Evolutionary conservation across 2,797 vertebrate genomes (phyloP).

Genomic region (Odontamblyopus lacepedii): DNA sequence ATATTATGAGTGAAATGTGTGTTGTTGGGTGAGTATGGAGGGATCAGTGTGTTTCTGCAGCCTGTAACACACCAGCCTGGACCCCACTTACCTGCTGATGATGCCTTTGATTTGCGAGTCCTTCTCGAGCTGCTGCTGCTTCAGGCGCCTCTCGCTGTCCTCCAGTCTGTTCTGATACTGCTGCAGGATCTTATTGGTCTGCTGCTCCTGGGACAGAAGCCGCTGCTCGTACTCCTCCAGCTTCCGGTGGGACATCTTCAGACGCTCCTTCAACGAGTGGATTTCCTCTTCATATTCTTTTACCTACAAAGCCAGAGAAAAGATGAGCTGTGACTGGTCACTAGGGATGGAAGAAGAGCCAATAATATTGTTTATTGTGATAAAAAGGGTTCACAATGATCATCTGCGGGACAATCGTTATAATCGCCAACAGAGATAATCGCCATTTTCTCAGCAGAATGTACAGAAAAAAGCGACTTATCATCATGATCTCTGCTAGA

Average conservation of each 20-base stretch:
- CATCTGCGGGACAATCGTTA: no score
- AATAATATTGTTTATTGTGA: no score
- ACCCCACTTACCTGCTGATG: constrained; percentile 87
- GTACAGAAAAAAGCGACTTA: no score
- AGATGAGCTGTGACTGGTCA: background rate
- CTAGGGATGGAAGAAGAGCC: no score
- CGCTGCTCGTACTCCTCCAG: constrained; percentile 95
- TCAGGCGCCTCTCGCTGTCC: constrained; percentile 90
- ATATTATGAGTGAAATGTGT: constrained; percentile 1
- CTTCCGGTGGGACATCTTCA: constrained; percentile 96
- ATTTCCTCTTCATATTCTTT: constrained; percentile 97
- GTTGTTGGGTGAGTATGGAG: background rate
- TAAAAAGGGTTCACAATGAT: no score
- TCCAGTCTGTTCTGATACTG: constrained; percentile 95
- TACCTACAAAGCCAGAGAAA: constrained; percentile 74
- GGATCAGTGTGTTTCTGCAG: background rate
- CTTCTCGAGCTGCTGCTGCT: constrained; percentile 93
- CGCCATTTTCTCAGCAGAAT: no score
- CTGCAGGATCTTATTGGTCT: constrained; percentile 92
- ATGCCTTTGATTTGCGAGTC: constrained; percentile 98
- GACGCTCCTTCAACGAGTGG: constrained; percentile 90
- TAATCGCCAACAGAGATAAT: no score
- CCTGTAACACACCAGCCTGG: constrained; percentile 11
- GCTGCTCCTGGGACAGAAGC: constrained; percentile 89
- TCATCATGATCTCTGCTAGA: no score